Evolutionary conservation across 23 tunicate species (phyloP).

Genomic region (Ascidia mentula): DNA sequence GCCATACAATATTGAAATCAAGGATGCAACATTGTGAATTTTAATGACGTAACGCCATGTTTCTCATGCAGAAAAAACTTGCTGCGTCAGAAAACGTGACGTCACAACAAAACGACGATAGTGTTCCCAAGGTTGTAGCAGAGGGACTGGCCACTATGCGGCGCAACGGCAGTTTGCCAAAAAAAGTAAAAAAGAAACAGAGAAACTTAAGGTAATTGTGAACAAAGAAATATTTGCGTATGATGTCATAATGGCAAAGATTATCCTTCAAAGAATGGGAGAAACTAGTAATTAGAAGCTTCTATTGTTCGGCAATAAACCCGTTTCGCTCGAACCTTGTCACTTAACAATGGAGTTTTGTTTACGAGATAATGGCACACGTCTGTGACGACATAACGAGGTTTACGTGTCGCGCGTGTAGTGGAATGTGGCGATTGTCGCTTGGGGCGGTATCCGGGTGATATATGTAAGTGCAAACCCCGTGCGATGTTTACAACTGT

Average conservation of each 20-base stretch:
- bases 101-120: background rate
- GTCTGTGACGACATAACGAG: background rate
- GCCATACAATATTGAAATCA: too few relatives aligned
- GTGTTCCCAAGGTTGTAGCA: conserved; percentile 4
- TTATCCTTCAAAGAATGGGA: too few relatives aligned
- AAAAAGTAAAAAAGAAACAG: conserved; percentile 25
- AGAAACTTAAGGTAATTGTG: conserved; percentile 34
- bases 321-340: background rate
- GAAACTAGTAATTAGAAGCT: too few relatives aligned
- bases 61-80: background rate
- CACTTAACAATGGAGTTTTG: background rate
- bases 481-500: background rate
- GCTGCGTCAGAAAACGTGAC: background rate
- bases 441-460: background rate
- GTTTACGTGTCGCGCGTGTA: background rate
- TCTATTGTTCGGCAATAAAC: background rate
- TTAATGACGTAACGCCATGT: too few relatives aligned
- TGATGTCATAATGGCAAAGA: too few relatives aligned
- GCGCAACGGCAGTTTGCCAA: conserved; percentile 9
- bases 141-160: conserved; percentile 1
- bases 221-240: too few relatives aligned
- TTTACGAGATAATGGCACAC: conserved; percentile 4
- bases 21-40: too few relatives aligned
- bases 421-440: background rate
- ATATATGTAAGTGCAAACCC: too few relatives aligned